Base-by-base conservation (phyloP, 2,888 invertebrate genomes). In the Drosophila anomelani region DNA sequence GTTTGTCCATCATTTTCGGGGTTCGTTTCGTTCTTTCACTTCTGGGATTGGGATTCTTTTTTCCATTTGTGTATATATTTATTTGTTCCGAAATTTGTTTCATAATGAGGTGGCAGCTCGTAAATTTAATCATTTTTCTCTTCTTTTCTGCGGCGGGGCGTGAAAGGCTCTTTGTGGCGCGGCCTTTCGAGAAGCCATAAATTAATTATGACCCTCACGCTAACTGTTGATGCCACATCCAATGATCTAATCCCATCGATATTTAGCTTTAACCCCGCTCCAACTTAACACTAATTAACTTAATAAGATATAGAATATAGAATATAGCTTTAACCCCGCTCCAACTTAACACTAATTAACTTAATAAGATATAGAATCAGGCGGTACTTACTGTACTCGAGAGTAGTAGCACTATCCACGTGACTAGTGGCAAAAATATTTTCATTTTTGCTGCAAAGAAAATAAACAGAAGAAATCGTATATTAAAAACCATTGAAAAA, bases 341-440 rank as follows among this genome's bases (percentile, higher is more conserved):
- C 17, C 43, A 53, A 64, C 68, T 69, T 56, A 68, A 32, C 53
- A 29, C 47, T 59, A 53, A 49, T 64, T 63, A 64, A 29, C 10
- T 49, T 34, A 17, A 51, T 26, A 43, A 60, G 6, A 6, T 36
- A 29, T 4, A 13, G n/a, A 43, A 29, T 56, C 53, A 41, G 39
- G 26, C 15, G 32, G 71, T 86, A 96, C 96, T 96, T 93, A 97
- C 96, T 94, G 96, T 95, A 94, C 95, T 95, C 93, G 95, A 95
- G 94, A 95, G 95, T 94, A 96, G 94, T 94, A 96, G 94, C 94
- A 96, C 95, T 95, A 96, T 95, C 97, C 97, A 97, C 94, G 95
- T 96, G 95, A 97, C 96, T 94, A 96, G 95, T 95, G 96, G 96
- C 95, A 96, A 95, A 95, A 96, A 95, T 95, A 96, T 95, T 95